Percentiles rank a stretch among this genome's conserved stretches.
phyloP scores from a whole-genome alignment of 2,113 vertebrate species.

The Trogon melanurus region DNA sequence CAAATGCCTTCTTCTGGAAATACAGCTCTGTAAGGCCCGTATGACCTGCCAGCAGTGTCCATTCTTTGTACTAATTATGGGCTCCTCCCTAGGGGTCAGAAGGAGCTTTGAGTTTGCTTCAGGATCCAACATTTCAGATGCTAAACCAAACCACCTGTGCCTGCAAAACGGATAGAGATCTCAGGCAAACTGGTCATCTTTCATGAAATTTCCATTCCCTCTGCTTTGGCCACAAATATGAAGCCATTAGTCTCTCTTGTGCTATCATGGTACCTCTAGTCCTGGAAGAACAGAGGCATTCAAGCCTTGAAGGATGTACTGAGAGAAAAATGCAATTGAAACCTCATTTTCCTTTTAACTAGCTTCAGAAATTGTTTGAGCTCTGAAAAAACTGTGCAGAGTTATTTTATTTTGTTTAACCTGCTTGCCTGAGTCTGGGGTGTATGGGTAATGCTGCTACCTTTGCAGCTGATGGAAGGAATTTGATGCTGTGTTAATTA shows the following conservation, averaged over 20 bases:
- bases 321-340: background rate
- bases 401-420: background rate
- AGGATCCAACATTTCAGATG: background rate
- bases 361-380: background rate
- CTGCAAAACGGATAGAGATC: conserved; percentile 29
- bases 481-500: background rate
- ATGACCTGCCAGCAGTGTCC: conserved; percentile 16
- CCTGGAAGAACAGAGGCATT: background rate
- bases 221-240: background rate
- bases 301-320: background rate
- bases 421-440: background rate
- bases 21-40: background rate
- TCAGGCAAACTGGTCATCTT: conserved; percentile 29
- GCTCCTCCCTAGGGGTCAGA: background rate
- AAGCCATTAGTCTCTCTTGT: background rate
- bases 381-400: background rate
- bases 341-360: background rate
- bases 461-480: background rate
- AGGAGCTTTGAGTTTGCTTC: conserved; percentile 8
- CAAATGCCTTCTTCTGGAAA: conserved; percentile 12
- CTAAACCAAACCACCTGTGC: conserved; percentile 51
- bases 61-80: background rate
- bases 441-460: background rate
- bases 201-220: conserved; percentile 27
- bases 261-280: background rate